Evolutionary conservation across 1,140 invertebrate genomes (phyloP).

Genomic region (Ceratina japonica): DNA sequence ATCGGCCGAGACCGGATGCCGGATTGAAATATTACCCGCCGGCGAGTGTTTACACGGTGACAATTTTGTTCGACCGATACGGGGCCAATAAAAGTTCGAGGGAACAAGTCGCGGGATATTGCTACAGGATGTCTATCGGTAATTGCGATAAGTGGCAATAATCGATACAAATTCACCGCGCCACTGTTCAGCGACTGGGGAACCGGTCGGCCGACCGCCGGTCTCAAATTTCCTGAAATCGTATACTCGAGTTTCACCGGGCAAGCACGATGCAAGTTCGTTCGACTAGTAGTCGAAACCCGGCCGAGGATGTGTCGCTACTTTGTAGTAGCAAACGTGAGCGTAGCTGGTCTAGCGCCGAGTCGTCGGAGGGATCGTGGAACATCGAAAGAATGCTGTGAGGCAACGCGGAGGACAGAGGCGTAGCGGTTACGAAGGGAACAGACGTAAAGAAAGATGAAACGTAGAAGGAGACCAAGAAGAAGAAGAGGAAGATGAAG

Average conservation of each 20-base stretch:
- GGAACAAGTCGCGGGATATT: too few relatives aligned
- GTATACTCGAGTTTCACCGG: conserved; percentile 1
- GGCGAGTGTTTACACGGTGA: too few relatives aligned
- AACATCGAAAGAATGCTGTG: background rate
- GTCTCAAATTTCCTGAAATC: conserved; percentile 30
- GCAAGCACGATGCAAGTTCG: background rate
- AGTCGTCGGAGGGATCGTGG: conserved; percentile 8
- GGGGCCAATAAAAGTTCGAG: too few relatives aligned
- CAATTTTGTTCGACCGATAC: too few relatives aligned
- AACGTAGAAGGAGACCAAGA: background rate
- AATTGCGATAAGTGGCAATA: background rate
- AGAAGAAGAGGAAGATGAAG: conserved; percentile 7
- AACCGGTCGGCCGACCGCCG: background rate
- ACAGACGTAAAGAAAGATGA: background rate
- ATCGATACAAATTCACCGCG: background rate
- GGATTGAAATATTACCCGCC: too few relatives aligned
- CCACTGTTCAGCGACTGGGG: background rate
- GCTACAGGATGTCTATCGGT: background rate
- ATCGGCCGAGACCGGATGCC: too few relatives aligned
- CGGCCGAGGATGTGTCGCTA: conserved; percentile 4
- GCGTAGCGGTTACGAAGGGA: background rate
- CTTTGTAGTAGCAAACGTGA: conserved; percentile 35
- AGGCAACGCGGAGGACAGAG: background rate
- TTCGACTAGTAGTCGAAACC: background rate
- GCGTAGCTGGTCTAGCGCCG: background rate